Evolutionary conservation across 2,797 vertebrate species (phyloP), one percentile per base, ranked within the genome.

Genomic region (Loris lydekkerianus): DNA sequence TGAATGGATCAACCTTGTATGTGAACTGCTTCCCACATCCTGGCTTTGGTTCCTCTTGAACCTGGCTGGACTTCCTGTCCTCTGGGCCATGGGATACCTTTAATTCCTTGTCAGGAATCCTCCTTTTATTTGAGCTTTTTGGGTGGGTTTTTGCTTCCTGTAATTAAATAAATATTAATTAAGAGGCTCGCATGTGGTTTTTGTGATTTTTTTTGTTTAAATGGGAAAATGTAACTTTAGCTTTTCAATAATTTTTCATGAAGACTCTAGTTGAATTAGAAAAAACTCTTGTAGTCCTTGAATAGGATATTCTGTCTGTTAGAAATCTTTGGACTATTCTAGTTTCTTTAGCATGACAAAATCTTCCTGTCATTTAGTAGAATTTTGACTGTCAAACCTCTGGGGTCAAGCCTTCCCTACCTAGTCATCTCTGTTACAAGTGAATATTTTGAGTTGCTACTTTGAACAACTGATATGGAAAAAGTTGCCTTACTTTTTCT

Each of bases 401-500:
- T 92, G 37, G 31, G 31, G 56, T 91, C 14, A 78, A 78, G 29
- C 46, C 13, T 92, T 89, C 20, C n/a, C 13, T 91, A 49, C 40
- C 46, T 65, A 40, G 6, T 63, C 76, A 5, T 63, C 46, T 58
- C 40, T 86, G 10, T 93, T 70, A 20, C 94, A 10, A 88, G 65
- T 81, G 82, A n/a, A 53, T 25, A 65, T 27, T 37, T 18, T 82
- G 11, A 80, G n/a, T 78, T 40, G 83, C 34, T 70, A n/a, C 10
- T 49, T 1, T 43, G 31, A 67, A 65, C 27, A 65, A 65, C 29
- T 53, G 21, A 60, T 25, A 90, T 49, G 49, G 43, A 91, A 92
- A 60, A 94, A 43, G 23, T 88, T 95, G 18, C 63, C 14, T 90
- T 70, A 14, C 31, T 75, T 93, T 15, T 92, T 91, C 40, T 94